Conservation (phyloP, 2,113 vertebrate genomes). For the Malurus melanocephalus region DNA sequence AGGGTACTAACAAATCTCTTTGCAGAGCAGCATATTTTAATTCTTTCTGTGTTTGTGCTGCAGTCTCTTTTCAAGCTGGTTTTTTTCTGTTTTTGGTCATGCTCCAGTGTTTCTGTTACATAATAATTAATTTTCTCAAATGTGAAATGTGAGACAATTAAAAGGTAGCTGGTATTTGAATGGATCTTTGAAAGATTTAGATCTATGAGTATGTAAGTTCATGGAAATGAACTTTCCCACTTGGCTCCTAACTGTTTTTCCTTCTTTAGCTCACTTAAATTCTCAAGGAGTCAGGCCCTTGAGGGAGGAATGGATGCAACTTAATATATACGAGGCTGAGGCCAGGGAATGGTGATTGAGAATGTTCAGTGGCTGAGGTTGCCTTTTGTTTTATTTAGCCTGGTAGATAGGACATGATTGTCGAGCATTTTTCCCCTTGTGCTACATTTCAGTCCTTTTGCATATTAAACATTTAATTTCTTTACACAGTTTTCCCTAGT, state of each 20-base stretch:
- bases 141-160: background rate
- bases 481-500: background rate
- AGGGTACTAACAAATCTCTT: background rate
- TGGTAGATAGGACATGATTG: background rate
- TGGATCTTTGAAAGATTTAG: background rate
- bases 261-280: background rate
- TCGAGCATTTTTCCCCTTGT: background rate
- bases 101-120: background rate
- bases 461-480: background rate
- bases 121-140: background rate
- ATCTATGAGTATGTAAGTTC: background rate
- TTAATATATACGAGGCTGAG: background rate
- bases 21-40: background rate
- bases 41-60: background rate
- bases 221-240: background rate
- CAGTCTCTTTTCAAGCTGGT: background rate
- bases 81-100: background rate
- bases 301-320: background rate
- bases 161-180: background rate
- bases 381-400: background rate
- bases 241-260: background rate
- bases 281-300: background rate
- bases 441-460: background rate
- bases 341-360: background rate
- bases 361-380: background rate